Conservation (phyloP, 1,140 invertebrate species). For the Drosophila ficusphila region DNA sequence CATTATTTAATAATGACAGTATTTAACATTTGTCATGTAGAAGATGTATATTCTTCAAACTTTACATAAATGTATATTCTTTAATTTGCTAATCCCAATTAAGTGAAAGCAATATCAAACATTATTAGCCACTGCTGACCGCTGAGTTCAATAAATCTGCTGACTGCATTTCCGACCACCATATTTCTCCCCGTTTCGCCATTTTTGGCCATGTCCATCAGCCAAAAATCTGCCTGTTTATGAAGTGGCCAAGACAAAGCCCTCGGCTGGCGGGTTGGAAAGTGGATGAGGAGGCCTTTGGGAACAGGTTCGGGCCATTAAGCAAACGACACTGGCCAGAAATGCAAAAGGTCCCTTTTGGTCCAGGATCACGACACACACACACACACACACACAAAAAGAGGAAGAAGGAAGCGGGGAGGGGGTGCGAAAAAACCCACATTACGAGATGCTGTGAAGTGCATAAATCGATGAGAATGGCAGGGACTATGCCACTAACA, state of each 20-base stretch:
- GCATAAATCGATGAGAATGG: constrained; percentile 80
- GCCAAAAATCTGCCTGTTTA: constrained; percentile 34
- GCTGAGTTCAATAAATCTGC: constrained; percentile 4
- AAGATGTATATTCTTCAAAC: no score
- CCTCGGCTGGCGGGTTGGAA: neutral
- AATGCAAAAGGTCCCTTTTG: constrained; percentile 34
- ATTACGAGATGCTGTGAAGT: constrained; percentile 74
- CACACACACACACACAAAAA: neutral
- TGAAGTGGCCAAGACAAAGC: constrained; percentile 46
- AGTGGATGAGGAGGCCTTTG: constrained; percentile 14
- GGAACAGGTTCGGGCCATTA: constrained; percentile 59
- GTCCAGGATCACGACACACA: constrained; percentile 8
- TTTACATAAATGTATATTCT: no score
- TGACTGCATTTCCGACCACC: neutral
- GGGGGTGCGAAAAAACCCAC: constrained; percentile 44
- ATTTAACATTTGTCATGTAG: no score
- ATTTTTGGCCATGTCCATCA: constrained; percentile 22
- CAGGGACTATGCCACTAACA: constrained; percentile 78
- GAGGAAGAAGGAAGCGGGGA: neutral
- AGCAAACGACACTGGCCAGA: constrained; percentile 50
- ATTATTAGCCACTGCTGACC: neutral
- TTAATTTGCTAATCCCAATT: neutral
- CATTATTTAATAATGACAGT: neutral
- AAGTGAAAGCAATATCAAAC: neutral
- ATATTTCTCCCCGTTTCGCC: neutral